Base-by-base conservation (phyloP, 2,888 invertebrate genomes). In the Noctua pronuba region DNA sequence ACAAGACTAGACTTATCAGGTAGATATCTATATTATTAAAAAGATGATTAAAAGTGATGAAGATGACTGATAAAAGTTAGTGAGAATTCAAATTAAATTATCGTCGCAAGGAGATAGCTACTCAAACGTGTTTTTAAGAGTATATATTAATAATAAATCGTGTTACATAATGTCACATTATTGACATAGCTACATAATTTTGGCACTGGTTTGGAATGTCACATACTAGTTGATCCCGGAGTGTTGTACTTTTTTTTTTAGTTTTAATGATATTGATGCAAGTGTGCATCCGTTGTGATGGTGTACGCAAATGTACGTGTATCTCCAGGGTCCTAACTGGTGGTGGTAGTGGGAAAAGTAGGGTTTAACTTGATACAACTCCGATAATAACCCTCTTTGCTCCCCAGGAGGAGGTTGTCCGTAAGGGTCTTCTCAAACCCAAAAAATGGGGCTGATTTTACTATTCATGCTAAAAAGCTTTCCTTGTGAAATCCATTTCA, bases 161-260 rank as follows among this genome's bases (percentile, higher is more conserved):
- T 58, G n/a, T 77, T 65, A 68, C 31, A 70, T 78, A 81, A 84
- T 58, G 24, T 31, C 60, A 60, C 46, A 82, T 85, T 21, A 31
- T 21, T 76, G 68, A 24, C 71, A 85, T 84, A 83, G 38, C 79
- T 82, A 73, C 82, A 85, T 85, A 77, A 79, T 76, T 64, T 82
- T 85, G 28, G 73, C 87, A 31, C 0, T 4, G 11, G 35, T 52
- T 70, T 46, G 38, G 52, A 55, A 82, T 70, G 46, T 46, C 58
- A 52, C 1, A 38, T 28, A 35, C 0, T 21, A 72, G 4, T n/a
- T 10, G 38, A 58, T 6, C 24, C 5, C 11, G 38, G 31, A 74
- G 11, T 75, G 28, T 74, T 71, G 8, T 41, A 31, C 16, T 10
- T 49, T 24, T 70, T 13, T 69, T 69, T 18, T 24, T 2, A 11